Evolutionary conservation across 2,888 invertebrate species (phyloP).

Genomic region (Argyresthia goedartella): DNA sequence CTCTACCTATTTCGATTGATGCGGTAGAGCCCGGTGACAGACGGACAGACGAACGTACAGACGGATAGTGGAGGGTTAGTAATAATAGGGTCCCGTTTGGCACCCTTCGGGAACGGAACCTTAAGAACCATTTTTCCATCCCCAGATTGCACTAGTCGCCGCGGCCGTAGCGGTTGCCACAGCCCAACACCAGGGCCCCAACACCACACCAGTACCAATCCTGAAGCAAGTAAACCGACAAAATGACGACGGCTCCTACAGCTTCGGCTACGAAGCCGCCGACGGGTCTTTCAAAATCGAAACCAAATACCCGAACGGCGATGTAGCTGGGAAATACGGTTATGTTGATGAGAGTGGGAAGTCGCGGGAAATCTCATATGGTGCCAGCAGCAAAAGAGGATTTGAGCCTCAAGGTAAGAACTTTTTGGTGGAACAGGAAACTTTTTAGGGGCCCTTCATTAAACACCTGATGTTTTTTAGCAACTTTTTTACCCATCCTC

Average conservation of each 20-base stretch:
- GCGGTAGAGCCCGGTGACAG: too few species aligned
- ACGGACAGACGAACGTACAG: too few species aligned
- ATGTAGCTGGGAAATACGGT: slow-evolving; percentile 91
- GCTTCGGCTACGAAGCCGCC: slow-evolving; percentile 88
- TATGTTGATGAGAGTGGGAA: slow-evolving; percentile 85
- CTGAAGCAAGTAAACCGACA: slow-evolving; percentile 87
- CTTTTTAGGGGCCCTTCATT: too few species aligned
- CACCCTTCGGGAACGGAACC: too few species aligned
- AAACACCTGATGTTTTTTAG: too few species aligned
- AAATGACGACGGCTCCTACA: slow-evolving; percentile 90
- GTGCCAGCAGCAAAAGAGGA: slow-evolving; percentile 83
- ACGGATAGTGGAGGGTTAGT: too few species aligned
- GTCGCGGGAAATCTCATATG: slow-evolving; percentile 85
- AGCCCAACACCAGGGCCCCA: slow-evolving; percentile 65
- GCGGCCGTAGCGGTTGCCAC: slow-evolving; percentile 17
- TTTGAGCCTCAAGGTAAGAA: slow-evolving; percentile 82
- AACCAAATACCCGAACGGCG: slow-evolving; percentile 86
- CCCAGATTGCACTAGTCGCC: slow-evolving; percentile 15
- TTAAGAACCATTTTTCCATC: slow-evolving; percentile 3
- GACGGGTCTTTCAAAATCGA: slow-evolving; percentile 91
- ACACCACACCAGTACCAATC: slow-evolving; percentile 84
- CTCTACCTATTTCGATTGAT: too few species aligned
- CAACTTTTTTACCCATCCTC: too few species aligned
- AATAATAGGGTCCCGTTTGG: too few species aligned
- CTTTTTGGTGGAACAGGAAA: neutral